A percentile compares a stretch with the other conserved stretches of the same genome.
Conservation (phyloP, 2,113 vertebrate species). For the Tamias sibiricus region DNA sequence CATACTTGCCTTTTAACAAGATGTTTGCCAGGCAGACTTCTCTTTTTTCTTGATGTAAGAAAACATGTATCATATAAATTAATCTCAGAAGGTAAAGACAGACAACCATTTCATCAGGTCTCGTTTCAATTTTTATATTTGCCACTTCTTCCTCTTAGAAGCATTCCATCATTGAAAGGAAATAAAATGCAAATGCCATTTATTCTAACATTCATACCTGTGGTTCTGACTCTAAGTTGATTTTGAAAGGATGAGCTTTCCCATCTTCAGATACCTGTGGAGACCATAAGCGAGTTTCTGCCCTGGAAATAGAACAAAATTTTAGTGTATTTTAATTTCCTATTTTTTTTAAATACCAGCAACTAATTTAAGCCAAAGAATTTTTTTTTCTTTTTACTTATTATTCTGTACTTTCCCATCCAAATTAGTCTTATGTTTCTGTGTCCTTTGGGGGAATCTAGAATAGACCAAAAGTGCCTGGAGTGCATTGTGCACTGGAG, state of each 20-base stretch:
- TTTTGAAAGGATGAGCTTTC: constrained; percentile 92
- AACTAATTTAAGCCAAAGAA: neutral
- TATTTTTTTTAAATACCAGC: neutral
- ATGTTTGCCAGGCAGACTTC: neutral
- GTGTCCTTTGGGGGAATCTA: neutral
- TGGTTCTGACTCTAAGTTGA: constrained; percentile 95
- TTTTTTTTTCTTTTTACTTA: neutral
- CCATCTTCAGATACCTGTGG: constrained; percentile 92
- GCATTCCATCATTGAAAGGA: neutral
- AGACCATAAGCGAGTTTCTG: constrained; percentile 94
- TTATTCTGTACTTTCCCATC: neutral
- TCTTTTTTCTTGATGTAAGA: neutral
- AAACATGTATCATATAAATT: neutral
- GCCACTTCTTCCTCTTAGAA: constrained; percentile 14
- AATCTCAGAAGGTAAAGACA: neutral
- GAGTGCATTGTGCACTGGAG: neutral
- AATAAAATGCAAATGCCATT: neutral
- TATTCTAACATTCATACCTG: constrained; percentile 89
- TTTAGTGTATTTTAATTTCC: neutral
- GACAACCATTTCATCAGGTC: neutral
- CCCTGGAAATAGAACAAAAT: constrained; percentile 84
- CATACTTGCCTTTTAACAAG: constrained; percentile 21
- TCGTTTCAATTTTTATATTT: constrained; percentile 14
- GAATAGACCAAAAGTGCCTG: neutral
- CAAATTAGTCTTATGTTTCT: neutral